Base-by-base conservation (phyloP, 1,140 invertebrate genomes). In the Bombyx mandarina region DNA sequence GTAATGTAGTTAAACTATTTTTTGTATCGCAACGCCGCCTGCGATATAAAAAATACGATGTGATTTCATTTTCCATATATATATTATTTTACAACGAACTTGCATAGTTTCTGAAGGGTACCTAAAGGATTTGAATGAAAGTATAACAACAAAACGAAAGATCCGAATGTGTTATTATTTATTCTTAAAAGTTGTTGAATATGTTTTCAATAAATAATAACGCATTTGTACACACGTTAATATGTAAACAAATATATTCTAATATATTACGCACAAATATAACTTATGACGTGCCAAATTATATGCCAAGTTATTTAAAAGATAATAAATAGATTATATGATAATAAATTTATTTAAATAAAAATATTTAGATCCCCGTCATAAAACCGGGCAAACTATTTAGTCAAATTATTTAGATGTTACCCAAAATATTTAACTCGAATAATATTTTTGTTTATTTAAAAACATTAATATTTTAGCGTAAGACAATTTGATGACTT, bases 401-500 rank as follows among this genome's bases (percentile, higher is more conserved):
- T 53, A 49, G 42, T 46, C 10, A 60, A 43, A 48, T 48, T 60
- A 63, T 60, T 52, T 54, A 57, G 48, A 57, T 1, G 18, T 47
- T 53, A 57, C 58, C n/a, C 43, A 42, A 54, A 47, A 54, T 57
- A 54, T 43, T 22, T 8, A 45, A 0, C 22, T 45, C 22, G 51
- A 51, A 49, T 50, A 56, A 58, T 58, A 7, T 61, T 59, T 61
- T 51, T 53, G 65, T 71, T 66, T 67, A 69, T 63, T 73, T 72
- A 54, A 42, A 56, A 56, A 12, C 7, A 49, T 18, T 56, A 56
- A 56, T 55, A 61, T 66, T 65, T 65, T 45, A 60, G 66, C 60
- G 62, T 68, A 65, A 57, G 64, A 67, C 62, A 58, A 75, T 75
- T 73, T 69, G 68, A 64, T 62, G 68, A 73, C 67, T 75, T 75